Conservation (phyloP, 64 coral and sea anemone genomes). For the Trachythela sp. region DNA sequence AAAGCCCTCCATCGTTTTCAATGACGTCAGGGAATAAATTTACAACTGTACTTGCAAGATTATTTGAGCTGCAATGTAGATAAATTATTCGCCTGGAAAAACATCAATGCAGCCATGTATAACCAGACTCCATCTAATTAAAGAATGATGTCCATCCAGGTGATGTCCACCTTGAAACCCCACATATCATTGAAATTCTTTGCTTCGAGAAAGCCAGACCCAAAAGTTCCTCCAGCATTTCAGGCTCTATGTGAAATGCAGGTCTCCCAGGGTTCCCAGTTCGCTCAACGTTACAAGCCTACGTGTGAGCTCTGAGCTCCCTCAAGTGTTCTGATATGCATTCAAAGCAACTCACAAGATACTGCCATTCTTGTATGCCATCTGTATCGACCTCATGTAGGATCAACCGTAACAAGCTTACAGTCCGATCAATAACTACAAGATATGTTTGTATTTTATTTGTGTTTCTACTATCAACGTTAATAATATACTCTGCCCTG, state of each 20-base stretch:
- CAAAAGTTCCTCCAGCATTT: slow-evolving; percentile 9
- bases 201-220: background rate
- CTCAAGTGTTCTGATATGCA: background rate
- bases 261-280: background rate
- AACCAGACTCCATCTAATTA: slow-evolving; percentile 24
- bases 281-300: background rate
- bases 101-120: slow-evolving; percentile 35
- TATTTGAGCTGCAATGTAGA: slow-evolving; percentile 9
- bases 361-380: background rate
- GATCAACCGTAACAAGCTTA: background rate
- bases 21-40: background rate
- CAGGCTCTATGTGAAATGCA: slow-evolving; percentile 5
- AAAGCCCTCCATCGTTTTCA: background rate
- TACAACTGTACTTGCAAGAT: background rate
- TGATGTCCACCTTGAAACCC: slow-evolving; percentile 45
- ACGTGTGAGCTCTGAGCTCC: background rate
- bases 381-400: background rate
- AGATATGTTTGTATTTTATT: background rate
- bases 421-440: background rate
- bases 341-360: background rate
- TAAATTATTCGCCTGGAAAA: slow-evolving; percentile 28
- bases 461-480: background rate
- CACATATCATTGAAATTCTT: slow-evolving; percentile 19
- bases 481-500: background rate
- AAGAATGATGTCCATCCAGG: slow-evolving; percentile 23